phyloP scores from a whole-genome alignment of 2,797 vertebrate genomes.

The Sebastes matsubarae region DNA sequence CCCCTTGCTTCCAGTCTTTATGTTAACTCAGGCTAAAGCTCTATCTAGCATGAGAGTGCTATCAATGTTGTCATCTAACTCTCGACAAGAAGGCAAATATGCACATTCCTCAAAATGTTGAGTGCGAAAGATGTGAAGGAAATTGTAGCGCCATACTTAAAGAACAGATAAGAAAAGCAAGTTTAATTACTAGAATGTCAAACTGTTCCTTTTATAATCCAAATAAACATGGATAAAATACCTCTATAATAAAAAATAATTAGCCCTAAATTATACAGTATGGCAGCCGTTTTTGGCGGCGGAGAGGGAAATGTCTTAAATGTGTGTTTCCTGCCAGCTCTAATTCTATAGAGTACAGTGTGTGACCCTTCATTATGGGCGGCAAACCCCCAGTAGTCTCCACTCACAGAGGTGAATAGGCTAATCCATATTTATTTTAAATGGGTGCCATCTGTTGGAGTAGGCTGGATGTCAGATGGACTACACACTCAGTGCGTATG shows the following conservation, averaged over 20 bases:
- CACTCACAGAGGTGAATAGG: slow-evolving; percentile 57
- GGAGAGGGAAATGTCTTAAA: background rate
- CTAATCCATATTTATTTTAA: slow-evolving; percentile 78
- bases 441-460: slow-evolving; percentile 75
- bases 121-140: background rate
- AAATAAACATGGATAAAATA: background rate
- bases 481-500: slow-evolving; percentile 13
- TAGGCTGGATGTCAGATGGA: slow-evolving; percentile 49
- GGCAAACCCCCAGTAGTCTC: slow-evolving; percentile 34
- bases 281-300: slow-evolving; percentile 1
- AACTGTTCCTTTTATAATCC: background rate
- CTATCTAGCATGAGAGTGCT: too few species aligned
- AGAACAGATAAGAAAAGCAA: background rate
- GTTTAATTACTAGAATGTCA: background rate
- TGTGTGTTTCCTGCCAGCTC: slow-evolving; percentile 4
- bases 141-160: too few species aligned
- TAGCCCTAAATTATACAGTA: slow-evolving; percentile 1
- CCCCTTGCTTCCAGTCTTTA: too few species aligned
- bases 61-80: background rate
- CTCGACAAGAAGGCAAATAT: background rate
- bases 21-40: background rate
- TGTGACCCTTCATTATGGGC: slow-evolving; percentile 45
- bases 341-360: slow-evolving; percentile 20
- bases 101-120: background rate
- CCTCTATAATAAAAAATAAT: background rate